Conservation (phyloP, 2,113 vertebrate genomes). For the Tiliqua scincoides region DNA sequence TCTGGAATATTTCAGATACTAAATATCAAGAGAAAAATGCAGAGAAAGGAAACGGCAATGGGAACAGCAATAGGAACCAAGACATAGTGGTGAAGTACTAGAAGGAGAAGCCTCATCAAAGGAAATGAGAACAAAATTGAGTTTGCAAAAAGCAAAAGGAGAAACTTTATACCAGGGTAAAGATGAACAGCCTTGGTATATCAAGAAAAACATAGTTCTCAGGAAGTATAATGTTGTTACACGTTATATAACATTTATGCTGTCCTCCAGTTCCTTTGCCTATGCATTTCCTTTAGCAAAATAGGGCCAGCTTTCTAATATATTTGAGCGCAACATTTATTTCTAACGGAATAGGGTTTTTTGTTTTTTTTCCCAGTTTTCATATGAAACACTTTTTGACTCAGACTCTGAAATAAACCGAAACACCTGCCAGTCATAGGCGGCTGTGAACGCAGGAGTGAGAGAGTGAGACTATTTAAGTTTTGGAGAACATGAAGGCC, state of each 20-base stretch:
- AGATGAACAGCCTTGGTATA: background rate
- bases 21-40: background rate
- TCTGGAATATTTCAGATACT: background rate
- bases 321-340: background rate
- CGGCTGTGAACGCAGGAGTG: background rate
- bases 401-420: background rate
- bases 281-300: background rate
- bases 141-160: background rate
- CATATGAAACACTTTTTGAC: background rate
- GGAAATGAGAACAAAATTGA: background rate
- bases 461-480: constrained; percentile 1
- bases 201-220: background rate
- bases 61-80: background rate
- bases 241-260: background rate
- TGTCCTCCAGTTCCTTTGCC: background rate
- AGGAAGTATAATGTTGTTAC: background rate
- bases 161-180: background rate
- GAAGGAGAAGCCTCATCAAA: background rate
- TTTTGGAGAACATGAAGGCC: background rate
- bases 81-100: background rate
- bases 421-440: constrained; percentile 24
- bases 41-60: background rate
- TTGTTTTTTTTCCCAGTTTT: background rate
- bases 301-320: background rate
- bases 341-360: background rate